Evolutionary conservation across 2,113 vertebrate species (phyloP), one percentile per base, ranked within the genome.

Genomic region (Sterna hirundo): DNA sequence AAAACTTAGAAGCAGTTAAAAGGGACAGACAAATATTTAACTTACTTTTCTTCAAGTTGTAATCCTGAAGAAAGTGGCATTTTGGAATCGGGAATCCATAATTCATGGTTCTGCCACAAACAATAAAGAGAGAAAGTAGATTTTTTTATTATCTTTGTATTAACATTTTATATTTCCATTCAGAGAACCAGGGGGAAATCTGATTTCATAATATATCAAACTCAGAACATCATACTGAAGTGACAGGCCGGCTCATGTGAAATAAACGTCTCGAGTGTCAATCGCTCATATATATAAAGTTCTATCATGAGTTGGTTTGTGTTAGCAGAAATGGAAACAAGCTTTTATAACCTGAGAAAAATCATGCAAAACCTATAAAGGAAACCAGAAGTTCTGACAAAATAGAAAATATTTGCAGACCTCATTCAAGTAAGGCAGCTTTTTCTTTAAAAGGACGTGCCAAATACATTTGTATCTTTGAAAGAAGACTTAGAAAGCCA

Each of bases 161-260:
- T 96, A 61, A 77, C 27, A 76, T 81, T 61, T 81, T 93, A 40
- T 65, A 38, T 77, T 94, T 86, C 66, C 32, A 64, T 30, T 94
- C 71, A 97, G 46, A 90, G 71, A 54, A 69, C 65, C 13, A 40
- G 10, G 26, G 71, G 61, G 49, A 95, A 96, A 94, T 91, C 42
- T 81, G 72, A 96, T 86, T 96, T 92, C 76, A 77, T 71, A 97
- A 83, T 16, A 65, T 86, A 85, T 71, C 72, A 94, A 94, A 90
- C 90, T 81, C 52, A 77, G 52, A 82, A 2, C 57, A 72, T 83
- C 38, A 75, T 30, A 46, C 46, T 36, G 34, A 89, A 92, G 32
- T 44, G 46, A 65, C 51, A 61, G 64, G 19, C 23, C 55, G 88
- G 18, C 14, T 93, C 8, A 22, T 10, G 22, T 64, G 51, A 87